phyloP scores from a whole-genome alignment of 2,797 vertebrate species.

The Melanotaenia pygmaea region DNA sequence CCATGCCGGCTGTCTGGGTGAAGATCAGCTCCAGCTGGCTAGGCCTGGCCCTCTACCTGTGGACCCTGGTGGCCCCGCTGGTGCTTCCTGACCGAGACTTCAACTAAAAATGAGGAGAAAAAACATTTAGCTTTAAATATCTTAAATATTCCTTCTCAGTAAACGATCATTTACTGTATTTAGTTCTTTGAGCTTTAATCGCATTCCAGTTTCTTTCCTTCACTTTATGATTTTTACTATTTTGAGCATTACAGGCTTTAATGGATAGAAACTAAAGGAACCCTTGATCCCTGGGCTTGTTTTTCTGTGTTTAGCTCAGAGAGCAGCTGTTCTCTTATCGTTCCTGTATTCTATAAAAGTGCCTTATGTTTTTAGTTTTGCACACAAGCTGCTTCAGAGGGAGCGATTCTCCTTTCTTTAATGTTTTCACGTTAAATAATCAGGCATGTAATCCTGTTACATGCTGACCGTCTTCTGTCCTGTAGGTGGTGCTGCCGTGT shows the following conservation, averaged over 20 bases:
- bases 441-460: constrained; percentile 11
- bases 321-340: too few relatives aligned
- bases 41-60: constrained; percentile 88
- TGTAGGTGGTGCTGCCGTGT: constrained; percentile 54
- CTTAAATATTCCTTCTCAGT: neutral
- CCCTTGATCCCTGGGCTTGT: too few relatives aligned
- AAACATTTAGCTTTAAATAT: constrained; percentile 16
- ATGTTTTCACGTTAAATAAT: constrained; percentile 27
- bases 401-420: constrained; percentile 7
- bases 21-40: constrained; percentile 94
- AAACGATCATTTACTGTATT: too few relatives aligned
- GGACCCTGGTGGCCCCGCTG: constrained; percentile 92
- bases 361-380: constrained; percentile 41
- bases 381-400: neutral
- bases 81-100: constrained; percentile 88
- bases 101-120: constrained; percentile 75
- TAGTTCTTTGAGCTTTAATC: constrained; percentile 18
- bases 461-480: constrained; percentile 20
- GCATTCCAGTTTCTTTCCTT: constrained; percentile 20
- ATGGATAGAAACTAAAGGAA: too few relatives aligned
- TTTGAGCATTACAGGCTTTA: too few relatives aligned
- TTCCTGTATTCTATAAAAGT: neutral
- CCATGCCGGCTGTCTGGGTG: constrained; percentile 93
- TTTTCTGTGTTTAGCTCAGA: too few relatives aligned
- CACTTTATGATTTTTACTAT: neutral